A percentile compares a stretch with the other conserved stretches of the same genome.
These are phyloP conservation scores for Thripadectes ignobilis DNA, from an alignment of 2,797 vertebrate species.

Conservation along the genomic window DNA sequence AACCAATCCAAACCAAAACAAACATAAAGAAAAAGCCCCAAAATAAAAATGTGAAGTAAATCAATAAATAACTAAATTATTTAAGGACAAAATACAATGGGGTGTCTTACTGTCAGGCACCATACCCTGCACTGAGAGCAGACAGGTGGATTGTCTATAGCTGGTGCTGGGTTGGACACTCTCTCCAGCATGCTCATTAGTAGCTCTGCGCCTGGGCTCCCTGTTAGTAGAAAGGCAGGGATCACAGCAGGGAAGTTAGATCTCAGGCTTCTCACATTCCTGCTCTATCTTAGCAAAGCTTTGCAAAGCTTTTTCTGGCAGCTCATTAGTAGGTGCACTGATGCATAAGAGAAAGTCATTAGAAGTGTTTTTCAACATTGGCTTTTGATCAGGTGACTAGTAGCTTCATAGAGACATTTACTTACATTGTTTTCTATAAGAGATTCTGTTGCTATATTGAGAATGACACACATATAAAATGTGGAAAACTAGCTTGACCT, in stretches of 20 bases:
- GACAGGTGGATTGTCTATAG: slow-evolving; percentile 90
- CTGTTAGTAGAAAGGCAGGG: slow-evolving; percentile 97
- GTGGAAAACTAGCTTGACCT: slow-evolving; percentile 80
- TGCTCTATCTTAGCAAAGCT: slow-evolving; percentile 91
- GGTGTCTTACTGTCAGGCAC: slow-evolving; percentile 90
- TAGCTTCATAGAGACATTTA: slow-evolving; percentile 85
- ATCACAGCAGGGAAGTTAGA: slow-evolving; percentile 98
- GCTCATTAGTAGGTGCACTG: slow-evolving; percentile 99
- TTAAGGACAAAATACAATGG: slow-evolving; percentile 89
- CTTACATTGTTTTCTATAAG: slow-evolving; percentile 84
- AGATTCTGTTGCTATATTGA: slow-evolving; percentile 81
- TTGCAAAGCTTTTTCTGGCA: slow-evolving; percentile 98
- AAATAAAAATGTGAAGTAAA: slow-evolving; percentile 82
- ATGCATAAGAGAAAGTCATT: slow-evolving; percentile 99
- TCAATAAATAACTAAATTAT: slow-evolving; percentile 98
- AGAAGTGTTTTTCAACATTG: slow-evolving; percentile 90
- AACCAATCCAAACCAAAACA: neutral
- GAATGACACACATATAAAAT: slow-evolving; percentile 81
- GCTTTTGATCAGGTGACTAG: slow-evolving; percentile 95
- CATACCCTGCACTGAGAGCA: slow-evolving; percentile 84
- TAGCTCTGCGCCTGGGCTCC: slow-evolving; percentile 88
- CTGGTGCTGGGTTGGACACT: slow-evolving; percentile 83
- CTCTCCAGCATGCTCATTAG: slow-evolving; percentile 97
- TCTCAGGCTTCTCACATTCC: slow-evolving; percentile 96
- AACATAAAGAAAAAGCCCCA: neutral